Percentiles rank a stretch among this genome's conserved stretches.
phyloP scores from a whole-genome alignment of 2,797 vertebrate species.

The Alosa sapidissima region DNA sequence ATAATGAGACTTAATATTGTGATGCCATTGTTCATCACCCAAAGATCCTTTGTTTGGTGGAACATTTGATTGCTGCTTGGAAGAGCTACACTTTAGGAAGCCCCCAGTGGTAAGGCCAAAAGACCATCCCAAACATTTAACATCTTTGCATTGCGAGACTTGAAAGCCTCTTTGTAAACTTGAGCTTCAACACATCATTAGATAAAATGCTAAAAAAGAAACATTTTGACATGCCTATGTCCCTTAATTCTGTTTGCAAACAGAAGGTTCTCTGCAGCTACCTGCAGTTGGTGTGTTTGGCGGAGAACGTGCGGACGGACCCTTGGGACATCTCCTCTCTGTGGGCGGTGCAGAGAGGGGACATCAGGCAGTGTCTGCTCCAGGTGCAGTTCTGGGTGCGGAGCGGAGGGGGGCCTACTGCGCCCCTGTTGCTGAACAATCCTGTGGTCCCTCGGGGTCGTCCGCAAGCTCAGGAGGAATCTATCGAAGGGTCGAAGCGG shows the following conservation, averaged over 20 bases:
- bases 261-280: constrained; percentile 83
- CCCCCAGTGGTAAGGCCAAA: constrained; percentile 79
- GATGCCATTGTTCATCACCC: constrained; percentile 1
- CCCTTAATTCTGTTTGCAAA: not conserved
- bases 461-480: not conserved
- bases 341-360: constrained; percentile 74
- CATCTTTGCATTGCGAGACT: not conserved
- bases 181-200: not conserved
- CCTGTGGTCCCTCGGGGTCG: not conserved
- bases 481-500: not conserved
- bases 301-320: constrained; percentile 77
- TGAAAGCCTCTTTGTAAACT: not conserved
- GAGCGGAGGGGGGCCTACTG: constrained; percentile 67
- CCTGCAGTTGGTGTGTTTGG: constrained; percentile 85
- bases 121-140: not conserved
- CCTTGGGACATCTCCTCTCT: constrained; percentile 73
- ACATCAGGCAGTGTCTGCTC: constrained; percentile 85
- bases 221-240: not conserved
- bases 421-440: not conserved
- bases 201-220: not conserved
- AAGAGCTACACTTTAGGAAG: constrained; percentile 82
- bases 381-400: constrained; percentile 87
- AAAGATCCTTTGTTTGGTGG: constrained; percentile 86
- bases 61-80: constrained; percentile 81
- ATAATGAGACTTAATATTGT: not conserved